Percentiles rank a stretch among this genome's conserved stretches.
These are phyloP conservation scores for Octopus sinensis DNA, from an alignment of 1,140 invertebrate genomes.

Conservation along the genomic window DNA sequence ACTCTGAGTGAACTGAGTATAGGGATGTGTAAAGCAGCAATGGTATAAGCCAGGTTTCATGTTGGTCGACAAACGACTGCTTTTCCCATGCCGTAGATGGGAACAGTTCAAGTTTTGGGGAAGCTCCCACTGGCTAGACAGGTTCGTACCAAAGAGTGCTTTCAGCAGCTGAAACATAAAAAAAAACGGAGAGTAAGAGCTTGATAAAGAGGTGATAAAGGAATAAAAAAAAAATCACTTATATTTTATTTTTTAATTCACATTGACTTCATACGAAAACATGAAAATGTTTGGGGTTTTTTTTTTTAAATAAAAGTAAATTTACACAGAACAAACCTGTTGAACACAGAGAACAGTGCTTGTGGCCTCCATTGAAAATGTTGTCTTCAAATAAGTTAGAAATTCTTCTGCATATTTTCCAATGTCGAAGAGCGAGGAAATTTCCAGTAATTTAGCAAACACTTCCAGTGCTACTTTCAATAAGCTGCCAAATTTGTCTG, in stretches of 20 bases:
- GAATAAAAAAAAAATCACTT: neutral
- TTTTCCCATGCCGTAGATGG: conserved; percentile 37
- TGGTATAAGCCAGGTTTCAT: conserved; percentile 57
- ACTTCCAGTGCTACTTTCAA: conserved; percentile 67
- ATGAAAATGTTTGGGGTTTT: too few relatives aligned
- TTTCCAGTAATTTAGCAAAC: conserved; percentile 74
- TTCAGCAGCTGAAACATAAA: conserved; percentile 67
- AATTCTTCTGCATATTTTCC: conserved; percentile 77
- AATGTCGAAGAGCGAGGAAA: conserved; percentile 71
- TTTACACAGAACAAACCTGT: conserved; percentile 57
- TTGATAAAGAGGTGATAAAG: too few relatives aligned
- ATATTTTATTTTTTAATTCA: neutral
- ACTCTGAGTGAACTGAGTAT: conserved; percentile 57
- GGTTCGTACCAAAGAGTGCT: conserved; percentile 77
- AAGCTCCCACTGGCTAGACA: conserved; percentile 66
- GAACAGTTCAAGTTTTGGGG: conserved; percentile 29
- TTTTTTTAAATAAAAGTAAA: too few relatives aligned
- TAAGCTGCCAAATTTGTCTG: conserved; percentile 73
- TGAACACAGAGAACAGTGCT: conserved; percentile 74
- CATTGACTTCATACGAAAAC: neutral
- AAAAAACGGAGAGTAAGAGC: neutral
- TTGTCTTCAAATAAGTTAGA: conserved; percentile 71
- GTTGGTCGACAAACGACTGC: conserved; percentile 38
- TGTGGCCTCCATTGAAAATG: conserved; percentile 70
- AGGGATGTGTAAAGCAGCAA: conserved; percentile 56